Conservation (phyloP, 2,797 vertebrate genomes). For the Eulemur coronatus region DNA sequence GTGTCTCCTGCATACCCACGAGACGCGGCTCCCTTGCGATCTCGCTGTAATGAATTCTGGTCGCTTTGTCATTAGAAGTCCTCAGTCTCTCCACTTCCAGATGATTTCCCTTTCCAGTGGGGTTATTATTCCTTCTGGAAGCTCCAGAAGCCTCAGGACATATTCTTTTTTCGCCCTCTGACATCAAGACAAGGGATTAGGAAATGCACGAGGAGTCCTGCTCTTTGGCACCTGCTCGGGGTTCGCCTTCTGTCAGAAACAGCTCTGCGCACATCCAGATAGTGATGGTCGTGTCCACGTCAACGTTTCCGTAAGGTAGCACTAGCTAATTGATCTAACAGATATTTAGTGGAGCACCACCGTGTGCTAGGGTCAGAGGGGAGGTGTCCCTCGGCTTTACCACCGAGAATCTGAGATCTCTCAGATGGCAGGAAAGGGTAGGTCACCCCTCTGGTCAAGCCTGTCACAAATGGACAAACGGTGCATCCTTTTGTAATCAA, state of each 20-base stretch:
- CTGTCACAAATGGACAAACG: not conserved
- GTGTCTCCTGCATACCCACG: not conserved
- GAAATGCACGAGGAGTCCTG: not conserved
- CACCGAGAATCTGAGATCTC: not conserved
- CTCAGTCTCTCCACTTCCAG: not conserved
- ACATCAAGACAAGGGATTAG: rapidly evolving
- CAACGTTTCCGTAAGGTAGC: not conserved
- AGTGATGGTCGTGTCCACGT: not conserved
- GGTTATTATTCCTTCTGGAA: not conserved
- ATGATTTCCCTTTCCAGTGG: not conserved
- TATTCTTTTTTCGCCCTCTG: not conserved
- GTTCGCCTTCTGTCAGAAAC: not conserved
- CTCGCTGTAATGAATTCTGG: not conserved
- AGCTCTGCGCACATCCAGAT: not conserved
- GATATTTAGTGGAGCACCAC: not conserved
- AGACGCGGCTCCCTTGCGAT: not conserved
- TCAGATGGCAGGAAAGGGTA: not conserved
- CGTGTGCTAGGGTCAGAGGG: not conserved
- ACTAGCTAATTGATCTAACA: too few species aligned
- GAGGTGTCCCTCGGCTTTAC: not conserved
- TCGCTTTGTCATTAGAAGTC: not conserved
- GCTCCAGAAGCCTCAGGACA: not conserved
- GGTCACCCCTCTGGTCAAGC: not conserved
- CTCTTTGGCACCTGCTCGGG: not conserved
- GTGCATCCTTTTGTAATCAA: not conserved